A percentile compares a stretch with the other conserved stretches of the same genome.
Evolutionary conservation across 2,888 invertebrate genomes (phyloP).

Genomic region (Lacanobia wlatinum): DNA sequence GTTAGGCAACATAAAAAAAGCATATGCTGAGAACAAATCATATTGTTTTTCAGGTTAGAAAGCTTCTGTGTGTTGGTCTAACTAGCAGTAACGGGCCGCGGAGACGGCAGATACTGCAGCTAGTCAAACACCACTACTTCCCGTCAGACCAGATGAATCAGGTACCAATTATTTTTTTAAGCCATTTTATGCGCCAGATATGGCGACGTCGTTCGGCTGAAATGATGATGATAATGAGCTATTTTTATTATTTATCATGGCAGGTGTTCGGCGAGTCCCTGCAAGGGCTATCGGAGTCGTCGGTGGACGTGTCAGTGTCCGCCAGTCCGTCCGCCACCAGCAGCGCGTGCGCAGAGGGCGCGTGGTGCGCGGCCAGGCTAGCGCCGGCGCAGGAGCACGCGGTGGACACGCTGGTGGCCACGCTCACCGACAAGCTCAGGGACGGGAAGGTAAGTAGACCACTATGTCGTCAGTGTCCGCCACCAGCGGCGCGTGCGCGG

Average conservation of each 20-base stretch:
- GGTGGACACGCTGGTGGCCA: conserved; percentile 13
- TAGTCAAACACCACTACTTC: conserved; percentile 87
- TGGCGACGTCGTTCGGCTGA: too few species aligned
- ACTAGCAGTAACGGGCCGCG: conserved; percentile 78
- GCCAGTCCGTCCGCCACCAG: not conserved
- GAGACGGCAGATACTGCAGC: conserved; percentile 82
- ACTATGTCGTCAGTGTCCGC: too few species aligned
- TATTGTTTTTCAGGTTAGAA: conserved; percentile 78
- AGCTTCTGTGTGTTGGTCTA: conserved; percentile 81
- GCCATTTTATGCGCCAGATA: too few species aligned
- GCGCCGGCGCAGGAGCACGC: conserved; percentile 10
- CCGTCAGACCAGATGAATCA: conserved; percentile 86
- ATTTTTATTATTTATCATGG: too few species aligned
- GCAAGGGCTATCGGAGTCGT: conserved; percentile 26
- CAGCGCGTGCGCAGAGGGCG: conserved; percentile 4
- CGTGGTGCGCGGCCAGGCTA: not conserved
- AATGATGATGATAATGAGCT: too few species aligned
- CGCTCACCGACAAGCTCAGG: conserved; percentile 2
- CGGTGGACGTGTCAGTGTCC: conserved; percentile 49
- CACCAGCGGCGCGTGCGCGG: too few species aligned
- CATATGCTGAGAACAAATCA: too few species aligned
- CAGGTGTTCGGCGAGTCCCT: conserved; percentile 82
- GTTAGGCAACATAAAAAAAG: too few species aligned
- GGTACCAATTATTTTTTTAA: conserved; percentile 55
- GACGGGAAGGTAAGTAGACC: conserved; percentile 78